These are phyloP conservation scores for Porites australiensis DNA, from an alignment of 64 coral and sea anemone species.

Conservation along the genomic window DNA sequence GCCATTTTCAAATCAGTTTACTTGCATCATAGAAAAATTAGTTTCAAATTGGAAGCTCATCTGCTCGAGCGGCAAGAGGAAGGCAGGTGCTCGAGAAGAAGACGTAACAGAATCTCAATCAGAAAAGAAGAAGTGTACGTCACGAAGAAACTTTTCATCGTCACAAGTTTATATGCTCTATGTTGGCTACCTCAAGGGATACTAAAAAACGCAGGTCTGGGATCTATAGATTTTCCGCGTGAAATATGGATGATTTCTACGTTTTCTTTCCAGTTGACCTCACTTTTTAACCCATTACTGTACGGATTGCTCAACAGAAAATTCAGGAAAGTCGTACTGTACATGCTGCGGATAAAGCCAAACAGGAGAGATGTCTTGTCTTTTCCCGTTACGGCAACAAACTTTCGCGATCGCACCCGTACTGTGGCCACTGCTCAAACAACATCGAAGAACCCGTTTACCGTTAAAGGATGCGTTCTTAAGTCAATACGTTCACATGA, in stretches of 20 bases:
- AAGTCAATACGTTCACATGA: too few species aligned
- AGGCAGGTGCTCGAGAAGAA: neutral
- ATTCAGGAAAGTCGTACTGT: neutral
- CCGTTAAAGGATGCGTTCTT: too few species aligned
- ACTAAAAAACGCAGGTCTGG: neutral
- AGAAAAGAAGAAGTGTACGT: constrained; percentile 12
- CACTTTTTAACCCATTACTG: neutral
- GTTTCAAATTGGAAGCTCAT: neutral
- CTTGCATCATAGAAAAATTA: neutral
- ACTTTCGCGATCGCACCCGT: too few species aligned
- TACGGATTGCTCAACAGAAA: constrained; percentile 37
- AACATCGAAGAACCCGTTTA: too few species aligned
- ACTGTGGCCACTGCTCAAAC: too few species aligned
- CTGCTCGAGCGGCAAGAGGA: too few species aligned
- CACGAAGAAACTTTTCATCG: neutral
- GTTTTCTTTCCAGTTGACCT: neutral
- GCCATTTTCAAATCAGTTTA: neutral
- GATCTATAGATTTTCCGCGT: neutral
- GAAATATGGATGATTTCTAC: neutral
- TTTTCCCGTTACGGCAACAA: too few species aligned
- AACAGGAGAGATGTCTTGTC: neutral
- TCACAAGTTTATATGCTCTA: constrained; percentile 3
- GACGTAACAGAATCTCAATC: neutral
- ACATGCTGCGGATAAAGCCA: neutral
- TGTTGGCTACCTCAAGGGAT: constrained; percentile 24